phyloP scores from a whole-genome alignment of 2,888 invertebrate genomes.

The Epinotia ramella region DNA sequence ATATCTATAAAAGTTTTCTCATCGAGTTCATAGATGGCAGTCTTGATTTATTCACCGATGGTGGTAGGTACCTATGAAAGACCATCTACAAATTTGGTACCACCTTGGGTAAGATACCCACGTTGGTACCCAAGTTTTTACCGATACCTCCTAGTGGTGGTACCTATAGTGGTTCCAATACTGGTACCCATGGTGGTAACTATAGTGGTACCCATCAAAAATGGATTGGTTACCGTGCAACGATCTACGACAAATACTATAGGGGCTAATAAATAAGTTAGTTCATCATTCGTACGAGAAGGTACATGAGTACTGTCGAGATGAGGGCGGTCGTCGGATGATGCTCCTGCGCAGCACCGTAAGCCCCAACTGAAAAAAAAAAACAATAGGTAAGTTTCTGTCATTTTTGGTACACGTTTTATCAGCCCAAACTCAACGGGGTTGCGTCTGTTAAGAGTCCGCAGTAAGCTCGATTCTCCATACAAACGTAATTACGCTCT shows the following conservation, averaged over 20 bases:
- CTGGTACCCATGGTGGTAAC: too few species aligned
- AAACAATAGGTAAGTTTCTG: constrained; percentile 25
- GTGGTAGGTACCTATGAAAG: too few species aligned
- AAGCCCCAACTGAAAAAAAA: constrained; percentile 67
- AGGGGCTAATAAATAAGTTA: constrained; percentile 73
- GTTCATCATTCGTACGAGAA: constrained; percentile 75
- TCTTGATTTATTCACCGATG: too few species aligned
- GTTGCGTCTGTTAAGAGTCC: too few species aligned
- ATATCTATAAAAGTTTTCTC: not conserved
- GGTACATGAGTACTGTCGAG: constrained; percentile 69
- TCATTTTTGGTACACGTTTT: not conserved
- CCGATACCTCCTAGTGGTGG: too few species aligned
- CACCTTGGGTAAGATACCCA: too few species aligned
- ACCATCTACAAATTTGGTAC: too few species aligned
- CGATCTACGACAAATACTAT: constrained; percentile 56
- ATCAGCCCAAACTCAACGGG: too few species aligned
- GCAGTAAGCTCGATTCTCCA: too few species aligned
- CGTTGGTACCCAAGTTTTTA: too few species aligned
- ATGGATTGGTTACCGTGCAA: constrained; percentile 4
- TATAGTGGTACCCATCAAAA: not conserved
- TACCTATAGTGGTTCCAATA: too few species aligned
- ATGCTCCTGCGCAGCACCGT: constrained; percentile 59
- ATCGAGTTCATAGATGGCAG: not conserved
- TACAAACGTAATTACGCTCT: too few species aligned
- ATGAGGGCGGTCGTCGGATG: constrained; percentile 58